These are phyloP conservation scores for Exaiptasia diaphana DNA, from an alignment of 64 coral and sea anemone species.

Conservation along the genomic window DNA sequence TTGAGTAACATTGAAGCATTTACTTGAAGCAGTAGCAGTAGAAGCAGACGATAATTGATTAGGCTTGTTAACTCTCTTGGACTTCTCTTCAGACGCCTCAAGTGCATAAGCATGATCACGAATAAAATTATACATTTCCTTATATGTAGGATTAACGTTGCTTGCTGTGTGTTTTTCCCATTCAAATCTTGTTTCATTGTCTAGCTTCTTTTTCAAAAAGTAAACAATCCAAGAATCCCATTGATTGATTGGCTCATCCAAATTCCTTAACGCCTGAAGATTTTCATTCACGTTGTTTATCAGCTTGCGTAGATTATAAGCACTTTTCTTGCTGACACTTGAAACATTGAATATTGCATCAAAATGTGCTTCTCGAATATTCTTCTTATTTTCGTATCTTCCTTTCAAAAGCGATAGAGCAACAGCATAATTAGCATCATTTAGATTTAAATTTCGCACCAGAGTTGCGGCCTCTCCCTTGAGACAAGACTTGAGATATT, in stretches of 20 bases:
- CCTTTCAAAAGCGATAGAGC: neutral
- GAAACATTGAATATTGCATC: neutral
- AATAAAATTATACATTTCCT: neutral
- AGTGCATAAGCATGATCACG: conserved; percentile 22
- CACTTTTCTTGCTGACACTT: neutral
- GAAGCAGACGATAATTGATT: neutral
- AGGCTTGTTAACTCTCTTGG: conserved; percentile 13
- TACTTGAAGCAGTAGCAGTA: too few relatives aligned
- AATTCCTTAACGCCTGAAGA: neutral
- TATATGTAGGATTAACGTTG: conserved; percentile 8
- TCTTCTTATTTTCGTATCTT: neutral
- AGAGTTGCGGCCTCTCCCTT: neutral
- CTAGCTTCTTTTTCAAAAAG: conserved; percentile 30
- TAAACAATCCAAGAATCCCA: conserved; percentile 41
- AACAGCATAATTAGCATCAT: neutral
- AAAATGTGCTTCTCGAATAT: neutral
- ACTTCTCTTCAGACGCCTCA: conserved; percentile 27
- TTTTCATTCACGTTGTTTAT: neutral
- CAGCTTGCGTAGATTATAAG: neutral
- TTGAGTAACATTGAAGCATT: conserved; percentile 18
- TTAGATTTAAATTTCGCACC: neutral
- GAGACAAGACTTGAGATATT: neutral
- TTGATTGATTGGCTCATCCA: conserved; percentile 31
- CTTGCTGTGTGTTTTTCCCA: conserved; percentile 32
- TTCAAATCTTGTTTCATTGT: conserved; percentile 32